Evolutionary conservation across 1,140 invertebrate species (phyloP), one percentile per base, ranked within the genome.

Genomic region (Sitodiplosis mosellana): DNA sequence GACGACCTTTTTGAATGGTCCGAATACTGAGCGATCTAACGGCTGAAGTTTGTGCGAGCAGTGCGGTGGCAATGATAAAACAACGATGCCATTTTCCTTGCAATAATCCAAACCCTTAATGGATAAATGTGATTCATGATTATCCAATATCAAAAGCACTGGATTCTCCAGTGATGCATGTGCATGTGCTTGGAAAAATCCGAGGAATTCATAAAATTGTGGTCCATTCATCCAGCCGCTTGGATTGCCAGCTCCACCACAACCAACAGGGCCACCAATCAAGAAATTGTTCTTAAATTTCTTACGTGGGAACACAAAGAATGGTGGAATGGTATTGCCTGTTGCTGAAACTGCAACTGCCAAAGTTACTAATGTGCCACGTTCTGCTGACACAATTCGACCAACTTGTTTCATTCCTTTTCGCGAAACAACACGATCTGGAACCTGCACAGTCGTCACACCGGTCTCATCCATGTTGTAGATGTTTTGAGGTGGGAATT

Each of bases 41-140:
- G 65, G 66, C 50, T 63, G 66, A 2, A 69, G 52, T 49, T 61
- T 64, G 36, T 60, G 56, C 10, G 48, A 52, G 45, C 53, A 56
- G 33, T 63, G 56, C 5, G 56, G 56, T 33, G 55, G 55, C 17
- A 59, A 58, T 12, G 63, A 59, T 17, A 67, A 48, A 37, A 67
- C n/a, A 8, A 54, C 41, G 17, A 67, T 56, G 0, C 60, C 58
- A 56, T 65, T 60, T 8, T 51, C 51, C 44, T 59, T 63, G 33
- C 55, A 58, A 53, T 51, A 62, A 45, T 59, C 54, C 52, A 59
- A 59, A 62, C 64, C 66, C 56, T 54, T 54, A 58, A 59, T 58
- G 52, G 59, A 56, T 56, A 58, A 44, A 49, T 61, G 55, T 14
- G 48, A 57, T 2, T 48, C 21, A 46, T 65, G 57, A 46, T 59